Evolutionary conservation across 2,113 vertebrate species (phyloP).

Genomic region (Labeo rohita): DNA sequence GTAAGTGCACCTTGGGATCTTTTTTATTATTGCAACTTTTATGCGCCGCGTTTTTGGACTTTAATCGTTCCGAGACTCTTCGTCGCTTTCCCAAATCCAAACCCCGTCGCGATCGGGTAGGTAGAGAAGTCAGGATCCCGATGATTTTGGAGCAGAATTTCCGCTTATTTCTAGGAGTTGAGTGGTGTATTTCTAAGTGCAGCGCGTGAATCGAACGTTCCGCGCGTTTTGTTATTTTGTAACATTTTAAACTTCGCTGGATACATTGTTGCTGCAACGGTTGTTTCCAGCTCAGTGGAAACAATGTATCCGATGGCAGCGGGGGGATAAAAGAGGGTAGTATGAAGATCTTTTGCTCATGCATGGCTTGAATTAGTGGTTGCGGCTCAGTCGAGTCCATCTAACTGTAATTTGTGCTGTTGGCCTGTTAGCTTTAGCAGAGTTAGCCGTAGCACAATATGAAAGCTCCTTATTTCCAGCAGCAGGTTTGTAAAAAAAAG

Average conservation of each 20-base stretch:
- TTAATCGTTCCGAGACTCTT: slow-evolving; percentile 48
- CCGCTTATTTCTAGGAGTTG: slow-evolving; percentile 79
- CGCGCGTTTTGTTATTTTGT: slow-evolving; percentile 38
- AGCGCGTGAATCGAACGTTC: slow-evolving; percentile 41
- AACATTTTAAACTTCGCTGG: slow-evolving; percentile 42
- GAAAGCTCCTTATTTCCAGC: slow-evolving; percentile 37
- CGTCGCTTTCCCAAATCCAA: slow-evolving; percentile 17
- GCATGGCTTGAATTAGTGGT: slow-evolving; percentile 43
- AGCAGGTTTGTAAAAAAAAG: slow-evolving; percentile 26
- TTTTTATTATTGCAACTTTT: slow-evolving; percentile 78
- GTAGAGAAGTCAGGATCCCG: slow-evolving; percentile 40
- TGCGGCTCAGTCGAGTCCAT: slow-evolving; percentile 45
- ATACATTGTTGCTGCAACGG: slow-evolving; percentile 21
- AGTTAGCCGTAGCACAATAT: slow-evolving; percentile 56
- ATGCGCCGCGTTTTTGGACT: slow-evolving; percentile 69
- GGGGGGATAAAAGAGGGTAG: slow-evolving; percentile 1
- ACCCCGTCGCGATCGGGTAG: slow-evolving; percentile 28
- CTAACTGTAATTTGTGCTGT: slow-evolving; percentile 57
- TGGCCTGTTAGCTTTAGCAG: slow-evolving; percentile 60
- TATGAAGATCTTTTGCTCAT: slow-evolving; percentile 17
- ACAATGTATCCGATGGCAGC: slow-evolving; percentile 25
- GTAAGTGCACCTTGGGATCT: slow-evolving; percentile 80
- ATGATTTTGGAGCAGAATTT: slow-evolving; percentile 61
- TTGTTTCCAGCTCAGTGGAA: slow-evolving; percentile 29
- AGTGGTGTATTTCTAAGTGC: slow-evolving; percentile 63